phyloP scores from a whole-genome alignment of 2,797 vertebrate species.

The Eidolon dupreanum region DNA sequence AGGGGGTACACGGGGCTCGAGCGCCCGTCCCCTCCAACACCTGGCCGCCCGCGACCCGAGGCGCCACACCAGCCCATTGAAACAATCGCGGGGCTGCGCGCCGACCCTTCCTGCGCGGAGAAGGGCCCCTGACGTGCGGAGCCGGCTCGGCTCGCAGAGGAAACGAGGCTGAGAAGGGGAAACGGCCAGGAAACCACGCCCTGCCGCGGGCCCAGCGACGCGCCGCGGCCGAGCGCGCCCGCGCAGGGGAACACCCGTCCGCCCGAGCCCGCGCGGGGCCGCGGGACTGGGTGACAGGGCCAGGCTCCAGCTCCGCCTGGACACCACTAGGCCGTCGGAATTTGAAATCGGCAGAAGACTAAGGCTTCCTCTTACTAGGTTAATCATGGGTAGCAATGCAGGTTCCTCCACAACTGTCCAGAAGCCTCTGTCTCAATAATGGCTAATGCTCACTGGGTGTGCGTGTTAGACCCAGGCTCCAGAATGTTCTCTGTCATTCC shows the following conservation, averaged over 20 bases:
- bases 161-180: slow-evolving; percentile 94
- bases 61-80: slow-evolving; percentile 68
- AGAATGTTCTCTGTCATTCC: neutral
- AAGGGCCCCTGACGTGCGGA: slow-evolving; percentile 86
- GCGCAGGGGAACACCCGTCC: slow-evolving; percentile 55
- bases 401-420: neutral
- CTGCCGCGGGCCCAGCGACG: slow-evolving; percentile 62
- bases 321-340: neutral
- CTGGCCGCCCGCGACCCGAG: slow-evolving; percentile 73
- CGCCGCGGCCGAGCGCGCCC: slow-evolving; percentile 44
- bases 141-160: slow-evolving; percentile 78
- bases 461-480: fast-evolving
- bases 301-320: neutral
- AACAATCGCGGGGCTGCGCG: slow-evolving; percentile 65
- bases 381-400: neutral
- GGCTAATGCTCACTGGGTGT: fast-evolving
- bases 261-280: neutral
- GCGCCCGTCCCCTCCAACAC: slow-evolving; percentile 27
- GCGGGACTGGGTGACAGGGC: too few species aligned
- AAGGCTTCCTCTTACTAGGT: neutral
- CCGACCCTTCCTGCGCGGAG: slow-evolving; percentile 90
- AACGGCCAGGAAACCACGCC: slow-evolving; percentile 93
- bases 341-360: neutral
- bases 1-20: neutral
- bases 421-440: neutral